These are phyloP conservation scores for Rhinichthys osculus DNA, from an alignment of 2,797 vertebrate genomes.

Conservation along the genomic window DNA sequence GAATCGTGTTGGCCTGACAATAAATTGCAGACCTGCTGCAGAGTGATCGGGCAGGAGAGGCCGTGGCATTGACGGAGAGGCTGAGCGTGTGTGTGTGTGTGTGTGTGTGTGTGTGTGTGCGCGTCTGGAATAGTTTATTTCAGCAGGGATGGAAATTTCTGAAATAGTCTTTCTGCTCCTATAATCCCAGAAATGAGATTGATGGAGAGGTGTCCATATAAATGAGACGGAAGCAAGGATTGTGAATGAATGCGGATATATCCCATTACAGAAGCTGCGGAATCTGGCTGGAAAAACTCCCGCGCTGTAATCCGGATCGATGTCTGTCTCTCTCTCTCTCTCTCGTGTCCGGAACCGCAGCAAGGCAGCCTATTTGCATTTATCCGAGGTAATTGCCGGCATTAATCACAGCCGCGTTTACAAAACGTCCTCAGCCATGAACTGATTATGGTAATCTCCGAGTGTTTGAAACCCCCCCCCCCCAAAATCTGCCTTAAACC, in stretches of 20 bases:
- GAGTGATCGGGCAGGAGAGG: constrained; percentile 68
- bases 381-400: constrained; percentile 73
- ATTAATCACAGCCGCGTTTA: constrained; percentile 75
- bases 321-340: constrained; percentile 33
- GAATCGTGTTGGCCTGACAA: constrained; percentile 70
- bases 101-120: constrained; percentile 52
- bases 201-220: constrained; percentile 43
- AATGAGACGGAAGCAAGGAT: not conserved
- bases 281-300: constrained; percentile 33
- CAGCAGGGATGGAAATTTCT: not conserved
- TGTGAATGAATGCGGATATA: constrained; percentile 31
- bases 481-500: constrained; percentile 71
- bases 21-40: constrained; percentile 70
- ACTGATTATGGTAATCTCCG: constrained; percentile 77
- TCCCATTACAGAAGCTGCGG: constrained; percentile 28
- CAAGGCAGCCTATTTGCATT: constrained; percentile 70
- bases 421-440: constrained; percentile 74
- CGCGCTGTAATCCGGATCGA: constrained; percentile 44
- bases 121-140: constrained; percentile 33
- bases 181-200: constrained; percentile 16
- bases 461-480: constrained; percentile 47
- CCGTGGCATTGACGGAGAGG: constrained; percentile 51
- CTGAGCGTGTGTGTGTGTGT: too few relatives aligned
- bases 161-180: constrained; percentile 22
- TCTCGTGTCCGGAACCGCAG: constrained; percentile 17